These are phyloP conservation scores for Philereme transversata DNA, from an alignment of 2,888 invertebrate genomes.

Conservation along the genomic window DNA sequence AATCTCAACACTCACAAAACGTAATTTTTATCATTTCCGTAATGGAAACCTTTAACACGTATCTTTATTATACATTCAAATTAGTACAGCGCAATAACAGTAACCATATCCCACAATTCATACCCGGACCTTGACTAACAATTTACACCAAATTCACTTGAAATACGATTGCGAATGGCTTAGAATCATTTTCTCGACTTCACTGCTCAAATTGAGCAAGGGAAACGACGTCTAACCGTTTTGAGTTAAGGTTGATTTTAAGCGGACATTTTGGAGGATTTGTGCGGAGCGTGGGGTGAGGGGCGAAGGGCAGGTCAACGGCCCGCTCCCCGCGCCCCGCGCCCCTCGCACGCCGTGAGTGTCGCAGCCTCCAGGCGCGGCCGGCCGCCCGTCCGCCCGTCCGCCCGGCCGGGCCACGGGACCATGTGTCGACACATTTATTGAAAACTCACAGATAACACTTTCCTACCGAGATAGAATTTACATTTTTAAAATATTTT, in stretches of 20 bases:
- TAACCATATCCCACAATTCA: conserved; percentile 41
- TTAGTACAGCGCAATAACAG: conserved; percentile 41
- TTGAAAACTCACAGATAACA: conserved; percentile 50
- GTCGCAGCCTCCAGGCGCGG: conserved; percentile 42
- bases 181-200: conserved; percentile 66
- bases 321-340: conserved; percentile 45
- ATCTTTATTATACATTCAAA: conserved; percentile 36
- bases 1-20: conserved; percentile 18
- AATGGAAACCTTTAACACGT: conserved; percentile 28
- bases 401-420: conserved; percentile 38
- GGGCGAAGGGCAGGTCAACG: conserved; percentile 70
- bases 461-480: conserved; percentile 45
- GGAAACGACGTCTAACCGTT: conserved; percentile 56
- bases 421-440: conserved; percentile 53
- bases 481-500: conserved; percentile 41
- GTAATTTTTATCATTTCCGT: conserved; percentile 31
- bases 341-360: conserved; percentile 43
- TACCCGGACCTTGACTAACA: conserved; percentile 47
- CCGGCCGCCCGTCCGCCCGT: conserved; percentile 8
- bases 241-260: conserved; percentile 67
- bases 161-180: conserved; percentile 67
- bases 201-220: conserved; percentile 49
- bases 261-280: conserved; percentile 48
- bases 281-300: conserved; percentile 49
- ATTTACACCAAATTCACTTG: conserved; percentile 65